Evolutionary conservation across 2,797 vertebrate species (phyloP), one percentile per base, ranked within the genome.

Genomic region (Nyctalus aviator): DNA sequence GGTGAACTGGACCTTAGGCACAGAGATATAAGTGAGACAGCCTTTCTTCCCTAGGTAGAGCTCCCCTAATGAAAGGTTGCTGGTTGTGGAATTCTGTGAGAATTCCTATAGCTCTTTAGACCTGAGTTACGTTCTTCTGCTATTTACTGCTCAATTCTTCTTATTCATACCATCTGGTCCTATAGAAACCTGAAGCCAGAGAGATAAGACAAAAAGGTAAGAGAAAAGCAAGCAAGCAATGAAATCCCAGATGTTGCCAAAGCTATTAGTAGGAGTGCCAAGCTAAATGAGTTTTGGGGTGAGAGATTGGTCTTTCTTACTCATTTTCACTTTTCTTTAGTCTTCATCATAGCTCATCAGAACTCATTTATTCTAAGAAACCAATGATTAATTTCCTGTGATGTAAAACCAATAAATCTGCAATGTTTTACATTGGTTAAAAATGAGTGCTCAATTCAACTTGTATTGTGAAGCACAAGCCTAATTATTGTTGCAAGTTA

Each of bases 141-240:
- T 13, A 12, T 84, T 82, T 46, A 37, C 75, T 87, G 15, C 37
- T 84, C 35, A 13, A 25, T 23, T 83, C 12, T 81, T 75, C 17
- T 69, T 71, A 44, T 48, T n/a, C 41, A 68, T 48, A 90, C 8
- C 57, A 90, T 93, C 71, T 79, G 32, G n/a, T 85, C 82, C 46
- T 91, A 50, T 35, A 81, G 41, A 71, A 82, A 77, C 32, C 15
- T 27, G 10, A 69, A 84, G 48, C 6, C 59, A 53, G 25, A 78
- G 46, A 75, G 82, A 30, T 50, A 62, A 85, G 76, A 44, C 35
- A 9, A 50, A 84, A 79, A 96, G 90, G 94, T 97, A 96, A 96
- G 87, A 83, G 59, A 83, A 57, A 87, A 83, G 18, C 15, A 59
- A 83, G 57, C 46, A 48, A 46, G 7, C 27, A 69, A 46, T 50